phyloP scores from a whole-genome alignment of 2,888 invertebrate species.

The Papilio demoleus region DNA sequence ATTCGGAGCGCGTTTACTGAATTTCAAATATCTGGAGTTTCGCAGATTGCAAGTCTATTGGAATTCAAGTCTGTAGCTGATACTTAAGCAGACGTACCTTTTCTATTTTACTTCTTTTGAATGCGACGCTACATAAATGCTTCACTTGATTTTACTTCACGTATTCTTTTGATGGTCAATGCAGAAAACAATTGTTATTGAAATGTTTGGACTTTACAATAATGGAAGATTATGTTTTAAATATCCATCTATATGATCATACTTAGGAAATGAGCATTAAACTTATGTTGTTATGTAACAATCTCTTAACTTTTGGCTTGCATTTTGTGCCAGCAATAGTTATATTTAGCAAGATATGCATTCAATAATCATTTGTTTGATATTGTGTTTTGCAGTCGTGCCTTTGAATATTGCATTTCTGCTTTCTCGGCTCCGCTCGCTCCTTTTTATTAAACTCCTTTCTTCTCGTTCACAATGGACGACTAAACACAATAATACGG shows the following conservation, averaged over 20 bases:
- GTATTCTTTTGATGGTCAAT: neutral
- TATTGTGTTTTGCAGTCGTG: conserved; percentile 35
- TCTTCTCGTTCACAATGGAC: conserved; percentile 55
- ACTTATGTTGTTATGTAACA: neutral
- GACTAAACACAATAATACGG: conserved; percentile 49
- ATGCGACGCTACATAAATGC: conserved; percentile 13
- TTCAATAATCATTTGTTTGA: conserved; percentile 47
- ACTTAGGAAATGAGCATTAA: neutral
- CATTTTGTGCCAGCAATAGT: neutral
- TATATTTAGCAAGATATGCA: conserved; percentile 15
- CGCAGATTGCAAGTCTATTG: conserved; percentile 40
- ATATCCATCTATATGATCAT: too few relatives aligned
- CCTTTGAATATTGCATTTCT: conserved; percentile 56
- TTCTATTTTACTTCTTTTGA: conserved; percentile 26
- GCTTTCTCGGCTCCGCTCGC: conserved; percentile 53
- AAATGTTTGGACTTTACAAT: too few relatives aligned
- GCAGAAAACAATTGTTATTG: neutral
- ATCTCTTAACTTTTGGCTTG: neutral
- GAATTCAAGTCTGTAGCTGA: conserved; percentile 39
- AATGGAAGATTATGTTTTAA: too few relatives aligned
- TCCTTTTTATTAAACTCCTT: conserved; percentile 63
- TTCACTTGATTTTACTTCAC: conserved; percentile 23
- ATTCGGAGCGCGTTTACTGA: conserved; percentile 31
- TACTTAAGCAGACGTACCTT: conserved; percentile 38
- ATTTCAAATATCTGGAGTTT: conserved; percentile 34